Evolutionary conservation across 2,113 vertebrate genomes (phyloP).

Genomic region (Aegotheles bennettii): DNA sequence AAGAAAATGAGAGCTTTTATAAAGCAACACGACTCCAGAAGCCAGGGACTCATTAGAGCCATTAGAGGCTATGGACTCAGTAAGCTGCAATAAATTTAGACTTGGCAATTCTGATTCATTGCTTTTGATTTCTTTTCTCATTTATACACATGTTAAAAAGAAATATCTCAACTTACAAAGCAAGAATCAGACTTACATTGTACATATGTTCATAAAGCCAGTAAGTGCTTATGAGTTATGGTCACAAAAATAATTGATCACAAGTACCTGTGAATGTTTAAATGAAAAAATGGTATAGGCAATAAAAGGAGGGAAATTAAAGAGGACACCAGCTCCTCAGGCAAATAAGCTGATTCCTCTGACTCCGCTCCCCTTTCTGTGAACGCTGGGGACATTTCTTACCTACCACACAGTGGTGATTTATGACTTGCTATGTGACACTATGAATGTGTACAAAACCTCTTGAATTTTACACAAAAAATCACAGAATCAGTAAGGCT

Average conservation of each 20-base stretch:
- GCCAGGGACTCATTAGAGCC: no score
- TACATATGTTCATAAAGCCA: not conserved
- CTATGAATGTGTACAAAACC: not conserved
- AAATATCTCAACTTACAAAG: not conserved
- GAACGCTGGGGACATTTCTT: not conserved
- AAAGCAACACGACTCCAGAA: not conserved
- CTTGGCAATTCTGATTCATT: not conserved
- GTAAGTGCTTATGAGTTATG: not conserved
- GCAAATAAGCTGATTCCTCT: not conserved
- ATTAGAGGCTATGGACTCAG: not conserved
- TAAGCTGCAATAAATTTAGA: not conserved
- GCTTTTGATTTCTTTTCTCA: not conserved
- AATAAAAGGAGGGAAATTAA: not conserved
- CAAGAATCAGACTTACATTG: not conserved
- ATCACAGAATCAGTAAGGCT: no score
- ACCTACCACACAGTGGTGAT: rapidly evolving
- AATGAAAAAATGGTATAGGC: not conserved
- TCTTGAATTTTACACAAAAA: not conserved
- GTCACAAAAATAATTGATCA: not conserved
- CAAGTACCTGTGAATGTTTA: not conserved
- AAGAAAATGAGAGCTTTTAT: not conserved
- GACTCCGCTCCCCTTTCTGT: not conserved
- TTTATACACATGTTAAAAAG: not conserved
- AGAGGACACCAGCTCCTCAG: not conserved
- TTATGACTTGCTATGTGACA: not conserved